Evolutionary conservation across 2,113 vertebrate species (phyloP).

Genomic region (Rhinolophus sinicus): DNA sequence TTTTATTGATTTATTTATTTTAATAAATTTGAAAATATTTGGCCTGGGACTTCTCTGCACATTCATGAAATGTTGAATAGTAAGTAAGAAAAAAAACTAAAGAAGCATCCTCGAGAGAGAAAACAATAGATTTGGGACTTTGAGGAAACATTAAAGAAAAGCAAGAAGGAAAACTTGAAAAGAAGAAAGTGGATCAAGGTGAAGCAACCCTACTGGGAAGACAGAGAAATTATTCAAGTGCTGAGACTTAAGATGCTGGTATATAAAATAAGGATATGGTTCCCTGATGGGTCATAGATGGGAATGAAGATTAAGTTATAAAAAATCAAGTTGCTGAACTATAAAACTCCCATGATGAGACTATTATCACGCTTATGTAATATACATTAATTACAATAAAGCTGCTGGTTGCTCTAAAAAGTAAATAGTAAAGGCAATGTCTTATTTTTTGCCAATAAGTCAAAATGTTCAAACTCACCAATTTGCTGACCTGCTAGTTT

Average conservation of each 20-base stretch:
- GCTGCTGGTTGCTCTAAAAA: background rate
- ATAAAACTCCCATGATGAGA: background rate
- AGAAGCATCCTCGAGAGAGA: background rate
- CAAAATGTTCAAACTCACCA: background rate
- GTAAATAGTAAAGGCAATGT: background rate
- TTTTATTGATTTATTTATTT: background rate
- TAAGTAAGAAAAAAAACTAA: background rate
- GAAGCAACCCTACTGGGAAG: background rate
- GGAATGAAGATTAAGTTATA: background rate
- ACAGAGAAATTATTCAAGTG: conserved; percentile 36
- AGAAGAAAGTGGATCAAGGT: conserved; percentile 37
- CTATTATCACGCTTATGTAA: conserved; percentile 47
- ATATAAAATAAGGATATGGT: conserved; percentile 38
- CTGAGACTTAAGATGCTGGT: background rate
- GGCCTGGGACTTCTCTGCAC: background rate
- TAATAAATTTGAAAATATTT: background rate
- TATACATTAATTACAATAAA: conserved; percentile 37
- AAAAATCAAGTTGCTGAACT: conserved; percentile 30
- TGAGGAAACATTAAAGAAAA: background rate
- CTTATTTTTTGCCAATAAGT: background rate
- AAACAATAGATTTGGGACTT: background rate
- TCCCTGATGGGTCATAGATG: conserved; percentile 4
- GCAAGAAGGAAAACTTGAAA: background rate
- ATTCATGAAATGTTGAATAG: background rate
- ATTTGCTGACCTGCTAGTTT: background rate